These are phyloP conservation scores for Porites australiensis DNA, from an alignment of 64 coral and sea anemone genomes.

Conservation along the genomic window DNA sequence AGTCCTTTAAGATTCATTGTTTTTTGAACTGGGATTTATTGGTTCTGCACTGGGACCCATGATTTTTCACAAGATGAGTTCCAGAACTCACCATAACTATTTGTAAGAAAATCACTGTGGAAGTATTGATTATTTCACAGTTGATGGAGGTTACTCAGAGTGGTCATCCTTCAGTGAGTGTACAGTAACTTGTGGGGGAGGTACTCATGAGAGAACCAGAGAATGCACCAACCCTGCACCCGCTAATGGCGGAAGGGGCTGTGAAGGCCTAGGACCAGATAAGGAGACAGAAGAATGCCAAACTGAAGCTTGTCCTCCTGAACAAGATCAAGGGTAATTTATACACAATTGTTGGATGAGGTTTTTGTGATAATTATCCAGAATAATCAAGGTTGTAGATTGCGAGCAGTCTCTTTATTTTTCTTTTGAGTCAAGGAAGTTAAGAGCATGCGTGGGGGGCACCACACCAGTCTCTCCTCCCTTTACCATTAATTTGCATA, in stretches of 20 bases:
- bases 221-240: constrained; percentile 27
- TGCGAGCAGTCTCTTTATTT: too few species aligned
- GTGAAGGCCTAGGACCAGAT: not conserved
- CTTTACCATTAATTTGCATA: too few species aligned
- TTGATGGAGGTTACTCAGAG: constrained; percentile 11
- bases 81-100: too few species aligned
- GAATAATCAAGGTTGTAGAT: too few species aligned
- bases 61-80: too few species aligned
- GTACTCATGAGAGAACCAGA: not conserved
- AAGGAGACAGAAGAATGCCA: constrained; percentile 1
- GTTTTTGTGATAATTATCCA: too few species aligned
- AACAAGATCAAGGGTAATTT: not conserved
- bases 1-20: too few species aligned
- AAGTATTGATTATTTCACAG: not conserved
- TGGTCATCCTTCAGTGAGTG: constrained; percentile 23
- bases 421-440: too few species aligned
- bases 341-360: not conserved
- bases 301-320: not conserved
- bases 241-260: not conserved
- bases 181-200: constrained; percentile 34
- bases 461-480: too few species aligned
- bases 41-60: too few species aligned
- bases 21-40: too few species aligned
- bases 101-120: not conserved
- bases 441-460: too few species aligned